Evolutionary conservation across 2,113 vertebrate genomes (phyloP).

Genomic region (Turnix velox): DNA sequence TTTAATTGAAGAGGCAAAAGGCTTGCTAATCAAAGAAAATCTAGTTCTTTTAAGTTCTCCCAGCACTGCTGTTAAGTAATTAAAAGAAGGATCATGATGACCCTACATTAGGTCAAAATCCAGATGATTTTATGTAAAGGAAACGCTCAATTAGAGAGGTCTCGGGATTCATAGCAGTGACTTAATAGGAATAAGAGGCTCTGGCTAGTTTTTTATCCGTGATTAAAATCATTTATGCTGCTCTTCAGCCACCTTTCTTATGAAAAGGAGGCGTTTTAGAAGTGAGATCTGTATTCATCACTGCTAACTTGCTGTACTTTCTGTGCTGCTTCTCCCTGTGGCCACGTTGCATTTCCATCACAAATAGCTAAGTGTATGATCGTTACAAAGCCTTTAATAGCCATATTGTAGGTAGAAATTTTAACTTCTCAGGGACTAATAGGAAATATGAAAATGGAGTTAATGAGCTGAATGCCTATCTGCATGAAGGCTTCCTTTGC

Average conservation of each 20-base stretch:
- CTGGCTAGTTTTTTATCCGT: neutral
- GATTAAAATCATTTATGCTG: neutral
- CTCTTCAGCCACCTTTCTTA: neutral
- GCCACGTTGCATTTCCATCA: neutral
- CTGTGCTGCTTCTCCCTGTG: neutral
- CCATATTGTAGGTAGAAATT: slow-evolving; percentile 52
- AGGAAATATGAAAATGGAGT: slow-evolving; percentile 25
- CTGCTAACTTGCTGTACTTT: slow-evolving; percentile 1
- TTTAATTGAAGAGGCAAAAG: slow-evolving; percentile 33
- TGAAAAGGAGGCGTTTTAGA: neutral
- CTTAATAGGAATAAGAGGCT: neutral
- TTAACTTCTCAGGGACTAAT: slow-evolving; percentile 58
- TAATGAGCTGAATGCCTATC: slow-evolving; percentile 28
- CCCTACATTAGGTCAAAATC: slow-evolving; percentile 38
- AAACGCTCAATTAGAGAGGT: slow-evolving; percentile 24
- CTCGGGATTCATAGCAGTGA: neutral
- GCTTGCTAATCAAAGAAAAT: slow-evolving; percentile 39
- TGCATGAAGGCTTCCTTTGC: slow-evolving; percentile 47
- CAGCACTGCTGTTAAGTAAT: slow-evolving; percentile 3
- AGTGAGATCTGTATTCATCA: slow-evolving; percentile 9
- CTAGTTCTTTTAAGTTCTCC: slow-evolving; percentile 20
- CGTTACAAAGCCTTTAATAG: slow-evolving; percentile 54
- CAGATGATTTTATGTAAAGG: slow-evolving; percentile 35
- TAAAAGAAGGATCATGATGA: slow-evolving; percentile 42
- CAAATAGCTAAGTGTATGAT: neutral